A percentile compares a stretch with the other conserved stretches of the same genome.
Conservation (phyloP, 2,797 vertebrate species). For the Rhinophrynus dorsalis region DNA sequence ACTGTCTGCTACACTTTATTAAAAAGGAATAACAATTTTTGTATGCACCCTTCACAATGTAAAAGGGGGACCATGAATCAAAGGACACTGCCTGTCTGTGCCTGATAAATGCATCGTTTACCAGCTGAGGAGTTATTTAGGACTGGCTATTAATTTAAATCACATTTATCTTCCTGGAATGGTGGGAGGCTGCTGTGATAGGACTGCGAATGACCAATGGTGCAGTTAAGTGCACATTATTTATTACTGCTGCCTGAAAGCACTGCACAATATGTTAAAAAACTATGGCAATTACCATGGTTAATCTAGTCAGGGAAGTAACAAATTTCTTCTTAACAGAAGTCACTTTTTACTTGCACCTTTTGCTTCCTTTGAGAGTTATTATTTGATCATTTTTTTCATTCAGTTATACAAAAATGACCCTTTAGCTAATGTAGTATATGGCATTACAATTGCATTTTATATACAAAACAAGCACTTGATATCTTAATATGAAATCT, state of each 20-base stretch:
- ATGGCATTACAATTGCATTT: not conserved
- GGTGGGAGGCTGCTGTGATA: slow-evolving; percentile 76
- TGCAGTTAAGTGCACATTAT: slow-evolving; percentile 76
- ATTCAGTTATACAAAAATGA: not conserved
- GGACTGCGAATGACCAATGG: slow-evolving; percentile 73
- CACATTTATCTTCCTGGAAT: slow-evolving; percentile 95
- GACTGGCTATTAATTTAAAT: slow-evolving; percentile 99
- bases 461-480: not conserved
- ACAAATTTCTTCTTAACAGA: slow-evolving; percentile 66
- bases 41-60: slow-evolving; percentile 97
- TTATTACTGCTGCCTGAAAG: slow-evolving; percentile 73
- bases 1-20: slow-evolving; percentile 99
- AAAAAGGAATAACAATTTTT: slow-evolving; percentile 99
- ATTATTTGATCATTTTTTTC: not conserved
- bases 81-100: slow-evolving; percentile 97
- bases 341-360: slow-evolving; percentile 61
- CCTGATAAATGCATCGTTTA: slow-evolving; percentile 99
- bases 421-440: too few species aligned
- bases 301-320: slow-evolving; percentile 73
- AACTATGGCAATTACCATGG: slow-evolving; percentile 74
- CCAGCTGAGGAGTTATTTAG: slow-evolving; percentile 99
- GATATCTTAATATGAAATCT: too few species aligned
- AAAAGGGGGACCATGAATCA: slow-evolving; percentile 98
- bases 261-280: slow-evolving; percentile 70
- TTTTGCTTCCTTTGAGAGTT: slow-evolving; percentile 48